Evolutionary conservation across 2,888 invertebrate genomes (phyloP), one percentile per base, ranked within the genome.

Genomic region (Microplitis deprimator): DNA sequence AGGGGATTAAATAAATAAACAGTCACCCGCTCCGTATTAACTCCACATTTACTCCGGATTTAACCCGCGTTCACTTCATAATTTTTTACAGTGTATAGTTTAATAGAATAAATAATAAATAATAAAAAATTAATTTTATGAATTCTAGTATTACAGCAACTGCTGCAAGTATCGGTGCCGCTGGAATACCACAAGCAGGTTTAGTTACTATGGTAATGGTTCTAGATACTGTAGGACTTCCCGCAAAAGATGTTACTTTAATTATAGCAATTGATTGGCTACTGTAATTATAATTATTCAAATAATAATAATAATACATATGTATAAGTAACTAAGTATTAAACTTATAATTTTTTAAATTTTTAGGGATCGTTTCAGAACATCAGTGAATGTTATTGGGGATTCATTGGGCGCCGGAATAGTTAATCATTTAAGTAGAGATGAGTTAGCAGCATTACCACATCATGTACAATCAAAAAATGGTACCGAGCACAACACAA

Each of bases 201-300:
- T 89, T 95, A 79, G 94, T 95, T n/a, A 95, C 95, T 73, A 94
- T 95, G 94, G 94, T 94, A 16, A 94, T 94, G 93, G 94, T 94
- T 0, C 88, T 94, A 82, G 93, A 94, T 82, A 93, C 94, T 1
- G 92, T 94, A 17, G 94, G 94, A 17, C 90, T 94, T 78, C 93
- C 94, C n/a, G 92, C 94, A 7, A 92, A 93, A 83, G 94, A 94
- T 82, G 93, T 94, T 59, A 92, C 92, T 39, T 90, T 94, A 74
- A 94, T 94, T 81, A 90, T 94, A 70, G 93, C 94, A 5, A 93
- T 94, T 41, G 94, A 94, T 87, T 94, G 94, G 94, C 89, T 94
- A 70, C 88, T 94, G 94, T 94, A 91, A 92, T 93, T 91, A 73
- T 59, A 38, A 59, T 29, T 62, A 72, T 20, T 73, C 1, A 39